These are phyloP conservation scores for Lordiphosa andalusiaca DNA, from an alignment of 2,888 invertebrate genomes.

Conservation along the genomic window DNA sequence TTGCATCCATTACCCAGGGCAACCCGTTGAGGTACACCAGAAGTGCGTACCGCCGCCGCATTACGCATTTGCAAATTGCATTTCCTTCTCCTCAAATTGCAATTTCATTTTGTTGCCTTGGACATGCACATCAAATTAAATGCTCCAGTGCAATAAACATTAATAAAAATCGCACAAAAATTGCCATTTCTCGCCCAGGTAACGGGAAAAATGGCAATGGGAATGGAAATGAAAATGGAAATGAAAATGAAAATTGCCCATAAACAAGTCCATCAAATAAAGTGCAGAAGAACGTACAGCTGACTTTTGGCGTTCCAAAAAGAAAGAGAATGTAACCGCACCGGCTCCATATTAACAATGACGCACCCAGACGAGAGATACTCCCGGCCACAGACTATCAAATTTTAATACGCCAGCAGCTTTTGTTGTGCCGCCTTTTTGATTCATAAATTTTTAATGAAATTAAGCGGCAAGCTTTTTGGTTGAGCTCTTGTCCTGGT, in stretches of 20 bases:
- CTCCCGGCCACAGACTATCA: constrained; percentile 58
- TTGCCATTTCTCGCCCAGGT: constrained; percentile 44
- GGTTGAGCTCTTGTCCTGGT: constrained; percentile 39
- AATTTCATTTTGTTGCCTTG: constrained; percentile 41
- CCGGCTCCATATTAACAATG: constrained; percentile 62
- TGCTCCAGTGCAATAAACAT: constrained; percentile 63
- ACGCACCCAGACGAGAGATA: constrained; percentile 41
- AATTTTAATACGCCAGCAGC: constrained; percentile 69
- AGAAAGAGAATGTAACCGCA: constrained; percentile 37
- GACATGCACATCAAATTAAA: constrained; percentile 61
- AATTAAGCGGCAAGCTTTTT: constrained; percentile 74
- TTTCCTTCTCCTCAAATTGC: constrained; percentile 49
- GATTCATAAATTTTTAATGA: constrained; percentile 72
- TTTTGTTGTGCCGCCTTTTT: constrained; percentile 54
- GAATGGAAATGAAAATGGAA: constrained; percentile 41
- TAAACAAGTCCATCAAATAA: constrained; percentile 74
- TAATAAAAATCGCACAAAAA: constrained; percentile 72
- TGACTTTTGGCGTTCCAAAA: constrained; percentile 61
- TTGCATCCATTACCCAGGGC: constrained; percentile 9
- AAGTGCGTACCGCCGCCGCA: constrained; percentile 41
- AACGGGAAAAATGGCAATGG: constrained; percentile 33
- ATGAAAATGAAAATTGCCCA: constrained; percentile 56
- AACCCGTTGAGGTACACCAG: constrained; percentile 31
- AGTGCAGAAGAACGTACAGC: constrained; percentile 49
- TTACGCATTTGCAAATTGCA: constrained; percentile 68